Base-by-base conservation (phyloP, 2,888 invertebrate species). In the Eudemis profundana region DNA sequence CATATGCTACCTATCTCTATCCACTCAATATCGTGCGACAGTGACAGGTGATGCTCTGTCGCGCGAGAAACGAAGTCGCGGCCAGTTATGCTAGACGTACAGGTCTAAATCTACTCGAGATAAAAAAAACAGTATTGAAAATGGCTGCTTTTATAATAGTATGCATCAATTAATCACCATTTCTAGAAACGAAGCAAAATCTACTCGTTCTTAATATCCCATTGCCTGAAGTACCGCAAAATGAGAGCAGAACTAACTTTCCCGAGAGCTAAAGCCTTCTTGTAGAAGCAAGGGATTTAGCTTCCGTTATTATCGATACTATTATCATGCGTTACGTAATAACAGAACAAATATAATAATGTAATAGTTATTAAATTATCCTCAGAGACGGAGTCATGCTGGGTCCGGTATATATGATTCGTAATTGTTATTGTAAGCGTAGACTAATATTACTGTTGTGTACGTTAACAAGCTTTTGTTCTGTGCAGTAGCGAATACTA, bases 301-400 rank as follows among this genome's bases (percentile, higher is more conserved):
- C 5, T 38, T 1, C 38, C n/a, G 15, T 38, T 38, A 38, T 38
- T 38, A 14, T 38, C 14, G 15, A 38, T 38, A n/a, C 38, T 14
- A 38, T 38, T 38, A 38, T 38, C 38, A 38, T 38, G 38, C 15
- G n/a, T n/a, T n/a, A n/a, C n/a, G n/a, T n/a, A n/a, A n/a, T n/a
- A n/a, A n/a, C n/a, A n/a, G n/a, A n/a, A n/a, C 38, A 38, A 38
- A 4, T 38, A 14, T 38, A 38, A 7, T 5, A 14, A 38, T n/a
- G n/a, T 14, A n/a, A 14, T 14, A 38, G 38, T 15, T 2, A 38
- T 38, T 38, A 38, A 38, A 5, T 38, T 38, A 14, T 38, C 38
- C 15, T 14, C 38, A 38, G 38, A 38, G 14, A n/a, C 4, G 5
- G 1, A 14, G 4, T 38, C 14, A n/a, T 14, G 14, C 14, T 36